Evolutionary conservation across 2,797 vertebrate genomes (phyloP), one percentile per base, ranked within the genome.

Genomic region (Limosa lapponica): DNA sequence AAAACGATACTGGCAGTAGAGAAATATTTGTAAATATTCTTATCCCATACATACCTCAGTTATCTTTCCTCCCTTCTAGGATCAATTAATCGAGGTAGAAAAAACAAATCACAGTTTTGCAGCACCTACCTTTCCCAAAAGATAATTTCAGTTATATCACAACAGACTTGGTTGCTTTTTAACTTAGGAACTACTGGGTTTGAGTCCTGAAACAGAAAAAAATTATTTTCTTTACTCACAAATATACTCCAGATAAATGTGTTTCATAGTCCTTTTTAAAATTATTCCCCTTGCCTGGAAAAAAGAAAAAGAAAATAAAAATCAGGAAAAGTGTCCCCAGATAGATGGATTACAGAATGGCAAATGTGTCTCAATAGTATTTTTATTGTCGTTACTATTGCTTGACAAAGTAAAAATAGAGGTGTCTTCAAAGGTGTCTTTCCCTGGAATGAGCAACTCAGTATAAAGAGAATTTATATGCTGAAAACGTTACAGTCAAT

Each of bases 301-400:
- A 55, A 90, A 94, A 93, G 19, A 48, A 43, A 43, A 44, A 17
- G 10, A 43, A 19, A 43, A 41, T 41, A 16, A 43, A 43, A 43
- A 83, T 32, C 37, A 74, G 71, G 28, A 34, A 86, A 94, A 46
- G 24, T 25, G 13, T 82, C 39, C 72, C 71, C 57, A 57, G 8
- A 13, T 34, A 57, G 8, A 13, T 34, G 71, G 30, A 90, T 70
- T 84, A 54, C 59, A 87, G 46, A 96, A 92, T 6, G 9, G 59
- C 10, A 90, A 93, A 77, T 37, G 75, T 8, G 3, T 75, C 85
- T 93, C 73, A 65, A 12, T 37, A 28, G 48, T 57, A 87, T 58
- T 90, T 96, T 94, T 90, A 80, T 54, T 70, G 49, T 86, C 91
- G 70, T 75, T 96, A 30, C 84, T 86, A 86, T 59, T 87, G 51